Conservation (phyloP, 2,113 vertebrate species). For the Tychaedon coryphoeus region DNA sequence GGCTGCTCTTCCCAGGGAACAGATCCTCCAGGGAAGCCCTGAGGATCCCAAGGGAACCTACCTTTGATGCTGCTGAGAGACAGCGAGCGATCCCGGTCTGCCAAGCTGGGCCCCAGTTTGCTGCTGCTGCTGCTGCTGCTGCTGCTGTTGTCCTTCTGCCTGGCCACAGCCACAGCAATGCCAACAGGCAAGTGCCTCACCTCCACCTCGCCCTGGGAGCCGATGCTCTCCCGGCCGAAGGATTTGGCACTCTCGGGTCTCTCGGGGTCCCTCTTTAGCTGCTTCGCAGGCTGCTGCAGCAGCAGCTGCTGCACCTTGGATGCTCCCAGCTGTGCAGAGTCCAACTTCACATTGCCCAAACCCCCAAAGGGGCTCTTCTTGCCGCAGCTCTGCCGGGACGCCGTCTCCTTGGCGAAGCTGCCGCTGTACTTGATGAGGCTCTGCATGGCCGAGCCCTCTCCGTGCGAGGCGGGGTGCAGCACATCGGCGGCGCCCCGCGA, state of each 20-base stretch:
- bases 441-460: conserved; percentile 94
- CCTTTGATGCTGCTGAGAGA: conserved; percentile 88
- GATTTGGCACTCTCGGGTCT: conserved; percentile 90
- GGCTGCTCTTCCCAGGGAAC: not conserved
- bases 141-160: conserved; percentile 88
- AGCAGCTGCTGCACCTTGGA: conserved; percentile 77
- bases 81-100: conserved; percentile 81
- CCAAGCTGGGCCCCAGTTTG: conserved; percentile 78
- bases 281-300: conserved; percentile 71
- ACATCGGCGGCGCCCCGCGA: conserved; percentile 20
- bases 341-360: conserved; percentile 84
- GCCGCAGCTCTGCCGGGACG: conserved; percentile 77
- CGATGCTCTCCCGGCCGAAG: conserved; percentile 81
- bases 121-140: conserved; percentile 70
- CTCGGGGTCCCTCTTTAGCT: conserved; percentile 90
- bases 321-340: conserved; percentile 51
- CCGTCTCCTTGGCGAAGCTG: conserved; percentile 85
- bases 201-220: conserved; percentile 87
- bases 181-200: conserved; percentile 94
- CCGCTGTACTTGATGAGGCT: conserved; percentile 97
- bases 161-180: conserved; percentile 93
- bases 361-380: conserved; percentile 90
- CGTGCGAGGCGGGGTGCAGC: conserved; percentile 60
- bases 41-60: conserved; percentile 29
- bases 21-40: not conserved